phyloP scores from a whole-genome alignment of 2,113 vertebrate genomes.

The Malurus alboscapulatus region DNA sequence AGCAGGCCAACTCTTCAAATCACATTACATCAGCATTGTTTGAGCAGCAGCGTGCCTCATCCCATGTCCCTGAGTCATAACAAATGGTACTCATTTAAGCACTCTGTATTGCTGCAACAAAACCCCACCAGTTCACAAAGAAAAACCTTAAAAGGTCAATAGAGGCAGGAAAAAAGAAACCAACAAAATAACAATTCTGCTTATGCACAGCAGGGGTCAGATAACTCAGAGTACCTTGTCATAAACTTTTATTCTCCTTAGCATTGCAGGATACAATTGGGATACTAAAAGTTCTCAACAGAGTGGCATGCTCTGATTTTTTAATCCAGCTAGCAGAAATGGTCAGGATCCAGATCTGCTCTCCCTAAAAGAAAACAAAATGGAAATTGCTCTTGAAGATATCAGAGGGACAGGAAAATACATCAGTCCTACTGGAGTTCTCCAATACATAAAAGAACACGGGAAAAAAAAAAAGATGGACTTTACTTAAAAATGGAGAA shows the following conservation, averaged over 20 bases:
- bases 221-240: not conserved
- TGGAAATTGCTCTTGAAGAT: not conserved
- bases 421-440: not conserved
- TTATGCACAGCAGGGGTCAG: not conserved
- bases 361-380: not conserved
- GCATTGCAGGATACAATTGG: accelerated
- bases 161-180: not conserved
- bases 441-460: not conserved
- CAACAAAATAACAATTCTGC: not conserved
- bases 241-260: not conserved
- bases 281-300: not conserved
- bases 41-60: not conserved
- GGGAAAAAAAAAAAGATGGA: not conserved
- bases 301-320: not conserved
- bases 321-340: not conserved
- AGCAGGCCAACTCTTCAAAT: not conserved
- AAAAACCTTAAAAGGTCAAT: not conserved
- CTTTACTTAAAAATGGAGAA: not conserved
- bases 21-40: not conserved
- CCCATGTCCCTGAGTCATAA: not conserved
- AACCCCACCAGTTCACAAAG: not conserved
- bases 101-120: not conserved
- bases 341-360: not conserved
- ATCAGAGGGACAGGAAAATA: not conserved
- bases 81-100: not conserved